phyloP scores from a whole-genome alignment of 2,888 invertebrate genomes.

The Acleris literana region DNA sequence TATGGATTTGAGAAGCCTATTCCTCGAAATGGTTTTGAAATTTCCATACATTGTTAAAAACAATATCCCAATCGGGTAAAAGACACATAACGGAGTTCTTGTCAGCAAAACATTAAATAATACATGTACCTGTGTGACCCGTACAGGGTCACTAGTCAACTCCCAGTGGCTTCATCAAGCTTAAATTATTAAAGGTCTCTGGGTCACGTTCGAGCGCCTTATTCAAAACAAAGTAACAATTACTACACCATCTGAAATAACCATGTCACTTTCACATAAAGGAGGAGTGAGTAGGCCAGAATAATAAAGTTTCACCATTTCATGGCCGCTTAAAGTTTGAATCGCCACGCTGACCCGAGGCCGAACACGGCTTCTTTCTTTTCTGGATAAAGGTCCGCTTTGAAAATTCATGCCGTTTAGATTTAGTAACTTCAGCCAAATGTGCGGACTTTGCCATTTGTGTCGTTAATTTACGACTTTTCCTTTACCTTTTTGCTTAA shows the following conservation, averaged over 20 bases:
- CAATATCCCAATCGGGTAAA: no score
- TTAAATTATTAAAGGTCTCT: constrained; percentile 24
- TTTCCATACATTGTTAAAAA: no score
- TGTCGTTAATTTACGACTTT: constrained; percentile 24
- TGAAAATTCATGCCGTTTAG: constrained; percentile 31
- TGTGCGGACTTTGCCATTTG: constrained; percentile 21
- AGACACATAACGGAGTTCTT: no score
- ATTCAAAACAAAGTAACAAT: constrained; percentile 4
- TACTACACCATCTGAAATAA: not conserved
- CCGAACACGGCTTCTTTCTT: constrained; percentile 21
- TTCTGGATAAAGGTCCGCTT: constrained; percentile 30
- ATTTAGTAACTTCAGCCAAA: constrained; percentile 29
- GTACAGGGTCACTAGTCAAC: constrained; percentile 3
- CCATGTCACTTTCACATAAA: constrained; percentile 2
- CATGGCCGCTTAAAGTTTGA: constrained; percentile 2
- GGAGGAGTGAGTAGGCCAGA: not conserved
- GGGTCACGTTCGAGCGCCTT: constrained; percentile 8
- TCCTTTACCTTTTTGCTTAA: constrained; percentile 10
- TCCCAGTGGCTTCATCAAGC: constrained; percentile 15
- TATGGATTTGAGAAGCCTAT: no score
- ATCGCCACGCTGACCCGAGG: constrained; percentile 20
- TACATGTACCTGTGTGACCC: no score
- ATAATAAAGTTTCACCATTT: constrained; percentile 4
- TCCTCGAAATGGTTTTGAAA: no score
- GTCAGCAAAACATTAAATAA: no score